A percentile compares a stretch with the other conserved stretches of the same genome.
These are phyloP conservation scores for Pseudococcus longispinus DNA, from an alignment of 2,888 invertebrate genomes.

Conservation along the genomic window DNA sequence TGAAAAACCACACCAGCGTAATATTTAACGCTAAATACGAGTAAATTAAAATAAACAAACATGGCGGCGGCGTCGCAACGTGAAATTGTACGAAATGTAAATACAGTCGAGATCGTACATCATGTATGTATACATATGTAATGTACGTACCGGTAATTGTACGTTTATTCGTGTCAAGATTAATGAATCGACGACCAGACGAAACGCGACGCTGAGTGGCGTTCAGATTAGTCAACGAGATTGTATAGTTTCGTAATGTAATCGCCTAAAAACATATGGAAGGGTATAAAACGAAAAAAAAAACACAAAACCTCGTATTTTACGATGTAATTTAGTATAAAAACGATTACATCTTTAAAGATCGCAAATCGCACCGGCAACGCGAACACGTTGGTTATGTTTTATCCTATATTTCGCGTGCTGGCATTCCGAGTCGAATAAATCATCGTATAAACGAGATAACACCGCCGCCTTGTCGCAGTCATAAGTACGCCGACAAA, in stretches of 20 bases:
- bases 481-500: not conserved
- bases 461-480: not conserved
- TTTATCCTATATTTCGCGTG: not conserved
- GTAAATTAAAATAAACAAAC: not conserved
- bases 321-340: not conserved
- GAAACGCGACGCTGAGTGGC: not conserved
- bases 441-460: not conserved
- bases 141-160: not conserved
- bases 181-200: not conserved
- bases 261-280: not conserved
- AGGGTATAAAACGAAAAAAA: not conserved
- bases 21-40: not conserved
- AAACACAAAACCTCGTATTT: not conserved
- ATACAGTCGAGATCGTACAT: not conserved
- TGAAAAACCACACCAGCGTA: not conserved
- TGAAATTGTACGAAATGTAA: not conserved
- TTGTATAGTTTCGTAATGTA: not conserved
- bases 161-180: conserved; percentile 15
- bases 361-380: not conserved
- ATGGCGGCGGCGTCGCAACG: not conserved
- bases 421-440: not conserved
- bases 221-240: not conserved
- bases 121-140: not conserved
- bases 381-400: not conserved
- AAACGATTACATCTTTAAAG: conserved; percentile 6